phyloP scores from a whole-genome alignment of 2,113 vertebrate genomes.

The Potamarius usumacintae region DNA sequence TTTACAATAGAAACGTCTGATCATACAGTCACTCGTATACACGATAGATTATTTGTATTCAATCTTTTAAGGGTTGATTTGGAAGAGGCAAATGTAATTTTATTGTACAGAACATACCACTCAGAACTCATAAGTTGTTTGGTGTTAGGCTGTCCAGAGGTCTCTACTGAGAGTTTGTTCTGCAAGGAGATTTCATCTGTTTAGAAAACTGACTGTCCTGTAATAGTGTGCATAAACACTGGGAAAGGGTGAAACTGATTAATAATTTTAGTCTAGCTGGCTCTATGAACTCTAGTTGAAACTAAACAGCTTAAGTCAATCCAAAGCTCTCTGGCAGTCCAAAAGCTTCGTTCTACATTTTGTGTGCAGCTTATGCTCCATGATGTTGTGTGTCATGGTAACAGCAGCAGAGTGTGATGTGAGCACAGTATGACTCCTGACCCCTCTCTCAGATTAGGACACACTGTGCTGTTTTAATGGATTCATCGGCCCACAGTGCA shows the following conservation, averaged over 20 bases:
- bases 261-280: background rate
- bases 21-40: background rate
- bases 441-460: constrained; percentile 13
- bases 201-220: background rate
- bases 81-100: background rate
- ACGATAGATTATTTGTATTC: background rate
- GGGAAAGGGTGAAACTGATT: background rate
- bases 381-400: constrained; percentile 33
- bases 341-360: background rate
- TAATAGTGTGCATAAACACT: background rate
- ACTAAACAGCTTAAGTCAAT: constrained; percentile 22
- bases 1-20: background rate
- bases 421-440: constrained; percentile 25
- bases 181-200: background rate
- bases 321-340: constrained; percentile 18
- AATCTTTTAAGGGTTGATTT: background rate
- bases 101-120: background rate
- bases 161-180: background rate
- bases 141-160: background rate
- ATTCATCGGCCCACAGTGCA: constrained; percentile 27
- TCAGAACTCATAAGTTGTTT: background rate
- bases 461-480: constrained; percentile 21
- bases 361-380: background rate
- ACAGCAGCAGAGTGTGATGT: constrained; percentile 19
- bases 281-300: constrained; percentile 25